Evolutionary conservation across 2,797 vertebrate species (phyloP), one percentile per base, ranked within the genome.

Genomic region (Semaprochilodus insignis): DNA sequence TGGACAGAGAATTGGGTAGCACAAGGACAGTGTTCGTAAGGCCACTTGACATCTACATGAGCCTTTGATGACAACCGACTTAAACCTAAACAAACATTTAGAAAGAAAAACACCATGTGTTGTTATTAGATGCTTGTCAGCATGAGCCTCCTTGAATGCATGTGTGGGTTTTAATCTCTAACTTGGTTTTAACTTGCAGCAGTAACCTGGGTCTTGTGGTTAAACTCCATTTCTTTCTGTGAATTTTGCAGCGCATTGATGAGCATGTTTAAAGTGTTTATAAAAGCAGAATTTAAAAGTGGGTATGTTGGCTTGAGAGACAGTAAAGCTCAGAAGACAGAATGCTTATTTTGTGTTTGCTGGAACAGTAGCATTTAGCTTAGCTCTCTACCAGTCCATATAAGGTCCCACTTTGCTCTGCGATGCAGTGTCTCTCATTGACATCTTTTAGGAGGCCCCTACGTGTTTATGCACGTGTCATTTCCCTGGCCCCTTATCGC

Each of bases 401-500:
- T 72, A 72, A 27, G 70, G 70, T 8, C 54, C 70, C 70, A 27
- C 23, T 19, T 52, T 52, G 13, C n/a, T 48, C 36, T 72, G 67
- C 34, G 67, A 23, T 74, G n/a, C 13, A 8, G 17, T 44, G 40
- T 13, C 2, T 60, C 19, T 21, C 16, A 14, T 19, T 13, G 17
- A 25, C 52, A 57, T 55, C 17, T 54, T 63, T 66, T 0, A 44
- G 11, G 54, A 6, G 6, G 14, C 44, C 13, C 11, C 8, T n/a
- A 40, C 27, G 27, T 55, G 48, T 25, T 65, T 44, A 63, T 36
- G n/a, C 21, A 36, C 7, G 31, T 2, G 2, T 21, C 44, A 17
- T 72, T 72, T 27, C 40, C 6, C 44, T 16, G 16, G n/a, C 15
- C 25, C 52, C n/a, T 67, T 59, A 74, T 81, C 72, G 48, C 51